Conservation (phyloP, 2,888 invertebrate species). For the Oegoconia quadripuncta region DNA sequence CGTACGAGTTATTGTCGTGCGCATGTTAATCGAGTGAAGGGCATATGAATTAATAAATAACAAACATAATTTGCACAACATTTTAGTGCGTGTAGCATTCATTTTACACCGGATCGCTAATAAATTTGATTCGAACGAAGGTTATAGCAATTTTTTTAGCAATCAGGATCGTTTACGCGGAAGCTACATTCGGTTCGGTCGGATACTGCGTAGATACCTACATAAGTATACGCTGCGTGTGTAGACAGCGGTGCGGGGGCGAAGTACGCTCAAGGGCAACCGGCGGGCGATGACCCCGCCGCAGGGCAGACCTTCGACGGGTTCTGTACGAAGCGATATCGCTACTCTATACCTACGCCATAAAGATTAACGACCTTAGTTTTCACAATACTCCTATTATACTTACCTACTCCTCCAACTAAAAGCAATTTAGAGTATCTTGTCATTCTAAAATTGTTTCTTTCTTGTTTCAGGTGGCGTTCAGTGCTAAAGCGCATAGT, state of each 20-base stretch:
- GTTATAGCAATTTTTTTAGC: constrained; percentile 50
- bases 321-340: constrained; percentile 30
- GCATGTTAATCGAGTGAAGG: too few species aligned
- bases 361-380: constrained; percentile 19
- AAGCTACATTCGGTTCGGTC: constrained; percentile 33
- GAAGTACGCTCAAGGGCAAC: constrained; percentile 71
- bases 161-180: constrained; percentile 33
- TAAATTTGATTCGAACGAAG: constrained; percentile 38
- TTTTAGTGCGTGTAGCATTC: not conserved
- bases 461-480: constrained; percentile 48
- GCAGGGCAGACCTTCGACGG: constrained; percentile 39
- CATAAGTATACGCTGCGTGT: constrained; percentile 14
- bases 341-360: constrained; percentile 17
- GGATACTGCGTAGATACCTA: not conserved
- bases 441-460: constrained; percentile 4
- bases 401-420: not conserved
- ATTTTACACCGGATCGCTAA: constrained; percentile 10
- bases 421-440: not conserved
- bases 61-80: constrained; percentile 6
- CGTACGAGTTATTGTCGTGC: too few species aligned
- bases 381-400: not conserved
- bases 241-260: constrained; percentile 50
- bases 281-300: constrained; percentile 61
- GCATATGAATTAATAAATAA: too few species aligned
- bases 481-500: constrained; percentile 66